A percentile compares a stretch with the other conserved stretches of the same genome.
Evolutionary conservation across 2,113 vertebrate genomes (phyloP).

Genomic region (Solea senegalensis): DNA sequence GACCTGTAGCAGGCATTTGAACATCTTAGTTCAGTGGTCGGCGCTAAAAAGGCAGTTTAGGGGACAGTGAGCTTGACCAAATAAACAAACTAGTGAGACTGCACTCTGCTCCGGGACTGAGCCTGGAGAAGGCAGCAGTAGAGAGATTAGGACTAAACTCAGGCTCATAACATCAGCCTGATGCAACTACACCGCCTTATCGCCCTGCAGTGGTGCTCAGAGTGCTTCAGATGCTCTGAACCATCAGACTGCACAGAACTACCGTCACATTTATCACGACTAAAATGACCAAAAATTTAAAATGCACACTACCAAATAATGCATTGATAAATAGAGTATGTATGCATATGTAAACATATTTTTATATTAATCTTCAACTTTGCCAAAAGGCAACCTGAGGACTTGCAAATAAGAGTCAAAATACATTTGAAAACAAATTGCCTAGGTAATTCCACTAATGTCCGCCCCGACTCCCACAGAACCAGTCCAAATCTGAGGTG

Average conservation of each 20-base stretch:
- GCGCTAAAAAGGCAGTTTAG: background rate
- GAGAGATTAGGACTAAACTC: slow-evolving; percentile 4
- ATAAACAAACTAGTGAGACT: background rate
- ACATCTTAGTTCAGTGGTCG: too few species aligned
- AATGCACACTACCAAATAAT: too few species aligned
- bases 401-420: slow-evolving; percentile 30
- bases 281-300: too few species aligned
- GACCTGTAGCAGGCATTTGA: too few species aligned
- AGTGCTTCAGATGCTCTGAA: background rate
- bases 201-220: background rate
- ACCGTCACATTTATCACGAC: background rate
- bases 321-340: too few species aligned
- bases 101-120: slow-evolving; percentile 1
- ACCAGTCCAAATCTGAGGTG: background rate
- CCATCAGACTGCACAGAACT: background rate
- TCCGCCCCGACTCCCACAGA: background rate
- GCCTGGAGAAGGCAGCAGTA: background rate
- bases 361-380: background rate
- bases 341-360: too few species aligned
- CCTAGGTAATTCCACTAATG: background rate
- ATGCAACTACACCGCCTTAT: background rate
- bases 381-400: background rate
- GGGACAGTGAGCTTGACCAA: background rate
- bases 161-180: background rate
- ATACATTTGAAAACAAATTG: slow-evolving; percentile 26